Base-by-base conservation (phyloP, 2,113 vertebrate genomes). In the Hippocampus barbouri region DNA sequence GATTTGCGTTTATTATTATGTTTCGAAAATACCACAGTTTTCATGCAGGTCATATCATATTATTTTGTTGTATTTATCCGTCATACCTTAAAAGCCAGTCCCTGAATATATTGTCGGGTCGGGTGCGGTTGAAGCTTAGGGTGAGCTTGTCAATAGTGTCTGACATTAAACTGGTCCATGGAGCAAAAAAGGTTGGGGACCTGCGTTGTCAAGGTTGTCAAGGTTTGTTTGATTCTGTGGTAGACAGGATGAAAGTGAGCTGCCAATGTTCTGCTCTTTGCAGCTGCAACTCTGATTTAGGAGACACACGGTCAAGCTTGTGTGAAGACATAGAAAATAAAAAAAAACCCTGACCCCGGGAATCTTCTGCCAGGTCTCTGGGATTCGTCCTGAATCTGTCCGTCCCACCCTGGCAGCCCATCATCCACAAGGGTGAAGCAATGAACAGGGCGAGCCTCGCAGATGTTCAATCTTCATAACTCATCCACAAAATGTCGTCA, bases 201-300 rank as follows among this genome's bases (percentile, higher is more conserved):
- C 16, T 60, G 18, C 11, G 23, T 18, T 11, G 20, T 49, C 5
- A 61, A 53, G 9, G 6, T 54, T 43, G 20, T 49, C 5, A 61
- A 53, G 9, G 6, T 54, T 43, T 68, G 40, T 72, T 73, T 71
- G 30, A 72, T 72, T 25, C 8, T 18, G 49, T 51, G 49, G 21
- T 69, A 62, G 72, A 74, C 47, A 60, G 21, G 57, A 70, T 63
- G 34, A 53, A 64, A 69, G 34, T 14, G 21, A 68, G 38, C 57
- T 74, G 69, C 71, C 75, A 75, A 63, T 10, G 41, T 57, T 51
- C 54, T 83, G 57, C 30, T 80, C 72, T 79, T 82, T 78, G 73
- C 80, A 78, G 68, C 66, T 71, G 25, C 23, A 59, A 11, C 56
- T 25, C 54, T 5, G 23, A 5, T 59, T 59, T 27, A 59, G 49